A percentile compares a stretch with the other conserved stretches of the same genome.
Evolutionary conservation across 2,113 vertebrate genomes (phyloP).

Genomic region (Mystacornis crossleyi): DNA sequence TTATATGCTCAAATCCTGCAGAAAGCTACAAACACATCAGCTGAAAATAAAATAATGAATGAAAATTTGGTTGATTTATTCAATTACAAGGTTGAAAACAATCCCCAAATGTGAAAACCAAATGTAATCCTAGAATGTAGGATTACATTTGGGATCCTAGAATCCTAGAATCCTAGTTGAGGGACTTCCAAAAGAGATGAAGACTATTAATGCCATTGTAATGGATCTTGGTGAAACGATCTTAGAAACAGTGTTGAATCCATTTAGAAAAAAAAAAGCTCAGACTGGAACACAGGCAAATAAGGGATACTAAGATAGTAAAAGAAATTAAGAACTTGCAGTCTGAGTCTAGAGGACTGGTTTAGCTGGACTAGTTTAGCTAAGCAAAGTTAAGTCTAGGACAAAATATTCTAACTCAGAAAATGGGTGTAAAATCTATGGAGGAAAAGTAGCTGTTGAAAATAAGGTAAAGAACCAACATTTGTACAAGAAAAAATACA

Average conservation of each 20-base stretch:
- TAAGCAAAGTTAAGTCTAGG: not conserved
- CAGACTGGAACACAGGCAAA: not conserved
- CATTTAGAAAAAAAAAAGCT: not conserved
- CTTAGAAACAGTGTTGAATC: not conserved
- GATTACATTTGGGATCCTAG: no score
- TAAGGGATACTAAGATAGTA: not conserved
- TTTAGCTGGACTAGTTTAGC: not conserved
- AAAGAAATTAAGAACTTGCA: not conserved
- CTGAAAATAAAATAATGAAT: not conserved
- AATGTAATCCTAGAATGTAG: not conserved
- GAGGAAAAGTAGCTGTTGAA: not conserved
- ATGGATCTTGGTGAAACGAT: not conserved
- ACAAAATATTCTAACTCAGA: not conserved
- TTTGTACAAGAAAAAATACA: not conserved
- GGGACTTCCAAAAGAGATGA: not conserved
- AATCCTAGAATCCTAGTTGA: not conserved
- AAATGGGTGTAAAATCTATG: not conserved
- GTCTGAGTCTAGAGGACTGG: not conserved
- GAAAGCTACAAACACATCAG: not conserved
- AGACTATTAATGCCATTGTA: not conserved
- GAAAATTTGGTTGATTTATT: not conserved
- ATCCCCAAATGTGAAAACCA: not conserved
- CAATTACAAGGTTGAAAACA: not conserved
- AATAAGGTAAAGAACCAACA: not conserved
- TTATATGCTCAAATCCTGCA: not conserved